Base-by-base conservation (phyloP, 2,888 invertebrate species). In the Pristionchus japonicus region DNA sequence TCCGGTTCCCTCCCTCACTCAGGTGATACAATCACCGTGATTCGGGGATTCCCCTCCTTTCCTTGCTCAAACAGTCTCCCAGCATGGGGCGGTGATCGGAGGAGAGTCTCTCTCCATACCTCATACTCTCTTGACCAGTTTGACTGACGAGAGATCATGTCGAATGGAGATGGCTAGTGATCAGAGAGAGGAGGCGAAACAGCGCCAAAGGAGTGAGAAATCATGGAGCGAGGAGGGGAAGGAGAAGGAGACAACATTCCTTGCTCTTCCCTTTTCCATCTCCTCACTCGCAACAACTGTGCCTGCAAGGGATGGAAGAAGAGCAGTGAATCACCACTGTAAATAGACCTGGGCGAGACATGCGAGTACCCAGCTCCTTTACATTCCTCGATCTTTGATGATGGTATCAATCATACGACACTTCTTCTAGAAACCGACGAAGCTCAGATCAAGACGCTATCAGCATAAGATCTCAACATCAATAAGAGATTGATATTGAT, bases 281-380 rank as follows among this genome's bases (percentile, higher is more conserved):
- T n/a, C n/a, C n/a, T n/a, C n/a, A n/a, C 74, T 40, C 74, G 74
- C 74, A 23, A 40, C 40, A 74, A 74, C 23, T 27, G 74, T 17
- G n/a, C n/a, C n/a, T n/a, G n/a, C n/a, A n/a, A n/a, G n/a, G n/a
- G n/a, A n/a, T n/a, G 57, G 20, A 9, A 40, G 74, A 74, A 74
- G 74, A 27, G 37, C 74, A 40, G 40, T 74, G 74, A 74, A 27
- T 74, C 74, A 74, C 27, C 74, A 74, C 74, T 74, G 74, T 74
- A 74, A 74, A 74, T 74, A 74, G 74, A 74, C 37, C 74, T 40
- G 37, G 17, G 70, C 17, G 57, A 57, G 23, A 57, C 57, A 57
- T 11, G 57, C n/a, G n/a, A n/a, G n/a, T n/a, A n/a, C n/a, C n/a
- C n/a, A 57, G 57, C 57, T 23, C 57, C 57, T n/a, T n/a, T n/a